Percentiles rank a stretch among this genome's conserved stretches.
Conservation (phyloP, 1,140 invertebrate species). For the Camponotus floridanus region DNA sequence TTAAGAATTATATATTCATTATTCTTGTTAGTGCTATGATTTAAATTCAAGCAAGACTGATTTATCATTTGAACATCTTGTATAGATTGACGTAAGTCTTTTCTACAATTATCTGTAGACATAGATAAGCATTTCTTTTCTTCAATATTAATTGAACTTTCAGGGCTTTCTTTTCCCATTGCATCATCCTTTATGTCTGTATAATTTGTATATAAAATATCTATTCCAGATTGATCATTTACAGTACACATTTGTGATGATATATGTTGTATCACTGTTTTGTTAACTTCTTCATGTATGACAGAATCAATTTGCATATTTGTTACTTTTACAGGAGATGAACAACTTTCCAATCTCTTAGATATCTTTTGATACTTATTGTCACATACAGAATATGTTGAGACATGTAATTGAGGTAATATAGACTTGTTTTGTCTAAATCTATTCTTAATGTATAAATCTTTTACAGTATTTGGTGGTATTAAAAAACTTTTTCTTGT, state of each 20-base stretch:
- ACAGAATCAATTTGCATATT: not conserved
- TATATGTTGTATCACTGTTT: not conserved
- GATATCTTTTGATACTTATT: not conserved
- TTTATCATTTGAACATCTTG: not conserved
- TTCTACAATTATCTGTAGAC: not conserved
- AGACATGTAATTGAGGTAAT: not conserved
- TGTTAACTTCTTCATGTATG: not conserved
- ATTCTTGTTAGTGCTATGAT: not conserved
- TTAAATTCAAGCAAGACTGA: not conserved
- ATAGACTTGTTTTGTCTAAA: not conserved
- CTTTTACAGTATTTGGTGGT: conserved; percentile 74
- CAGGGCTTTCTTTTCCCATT: not conserved
- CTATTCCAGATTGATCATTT: not conserved
- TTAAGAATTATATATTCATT: not conserved
- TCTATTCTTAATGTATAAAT: conserved; percentile 54
- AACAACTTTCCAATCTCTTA: not conserved
- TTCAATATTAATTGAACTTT: not conserved
- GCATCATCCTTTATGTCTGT: not conserved
- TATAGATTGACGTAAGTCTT: not conserved
- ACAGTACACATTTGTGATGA: not conserved
- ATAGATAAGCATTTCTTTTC: not conserved
- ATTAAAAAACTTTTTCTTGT: conserved; percentile 69
- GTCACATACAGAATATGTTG: not conserved
- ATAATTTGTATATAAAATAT: conserved; percentile 1
- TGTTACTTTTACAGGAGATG: not conserved